Evolutionary conservation across 2,888 invertebrate species (phyloP).

Genomic region (Orthosia gothica): DNA sequence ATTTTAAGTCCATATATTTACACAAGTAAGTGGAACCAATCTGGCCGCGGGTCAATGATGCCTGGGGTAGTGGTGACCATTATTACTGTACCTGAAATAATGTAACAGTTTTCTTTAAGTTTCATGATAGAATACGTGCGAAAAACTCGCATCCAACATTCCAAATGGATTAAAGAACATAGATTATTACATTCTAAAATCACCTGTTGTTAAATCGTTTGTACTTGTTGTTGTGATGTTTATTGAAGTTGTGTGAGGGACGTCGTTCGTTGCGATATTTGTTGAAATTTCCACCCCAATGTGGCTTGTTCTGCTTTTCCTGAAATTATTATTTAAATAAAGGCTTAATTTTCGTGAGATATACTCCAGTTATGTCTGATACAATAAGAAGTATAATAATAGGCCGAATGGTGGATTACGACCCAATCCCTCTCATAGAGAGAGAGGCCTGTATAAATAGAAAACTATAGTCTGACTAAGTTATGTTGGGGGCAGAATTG

Average conservation of each 20-base stretch:
- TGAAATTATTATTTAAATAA: slow-evolving; percentile 57
- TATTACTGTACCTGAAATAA: slow-evolving; percentile 83
- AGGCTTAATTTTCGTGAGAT: background rate
- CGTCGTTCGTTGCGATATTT: slow-evolving; percentile 87
- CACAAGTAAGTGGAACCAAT: slow-evolving; percentile 73
- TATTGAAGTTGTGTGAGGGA: slow-evolving; percentile 85
- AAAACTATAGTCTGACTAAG: no score
- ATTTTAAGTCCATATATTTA: slow-evolving; percentile 81
- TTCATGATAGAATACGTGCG: background rate
- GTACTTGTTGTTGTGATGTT: slow-evolving; percentile 88
- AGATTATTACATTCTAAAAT: background rate
- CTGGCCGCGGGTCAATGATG: slow-evolving; percentile 87
- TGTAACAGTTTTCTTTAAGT: slow-evolving; percentile 11
- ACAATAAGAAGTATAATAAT: no score
- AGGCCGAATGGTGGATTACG: no score
- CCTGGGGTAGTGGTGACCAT: slow-evolving; percentile 85
- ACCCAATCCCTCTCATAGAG: no score
- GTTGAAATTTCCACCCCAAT: slow-evolving; percentile 86
- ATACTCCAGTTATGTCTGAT: background rate
- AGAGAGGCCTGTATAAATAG: no score
- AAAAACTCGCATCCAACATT: background rate
- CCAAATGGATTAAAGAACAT: background rate
- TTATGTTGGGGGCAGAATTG: no score
- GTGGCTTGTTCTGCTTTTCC: slow-evolving; percentile 88
- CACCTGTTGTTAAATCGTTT: slow-evolving; percentile 87